Conservation (phyloP, 2,888 invertebrate genomes). For the Polia nebulosa region DNA sequence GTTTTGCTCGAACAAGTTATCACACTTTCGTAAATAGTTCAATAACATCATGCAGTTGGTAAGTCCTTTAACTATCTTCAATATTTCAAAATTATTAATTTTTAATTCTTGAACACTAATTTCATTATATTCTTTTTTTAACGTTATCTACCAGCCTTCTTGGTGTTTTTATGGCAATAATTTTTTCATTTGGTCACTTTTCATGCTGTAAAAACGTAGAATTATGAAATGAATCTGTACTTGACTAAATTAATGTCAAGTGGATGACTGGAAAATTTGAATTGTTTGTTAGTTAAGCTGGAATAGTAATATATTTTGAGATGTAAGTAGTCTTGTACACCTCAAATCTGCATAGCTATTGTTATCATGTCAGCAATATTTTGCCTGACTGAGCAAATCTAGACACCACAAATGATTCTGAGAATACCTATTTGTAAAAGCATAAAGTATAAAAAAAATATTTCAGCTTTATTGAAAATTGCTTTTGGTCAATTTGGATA, state of each 20-base stretch:
- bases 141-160: background rate
- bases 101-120: background rate
- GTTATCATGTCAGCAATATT: background rate
- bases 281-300: slow-evolving; percentile 3
- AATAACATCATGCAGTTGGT: slow-evolving; percentile 8
- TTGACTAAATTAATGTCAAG: slow-evolving; percentile 24
- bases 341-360: too few species aligned
- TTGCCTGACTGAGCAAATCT: too few species aligned
- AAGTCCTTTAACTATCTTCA: background rate
- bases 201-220: too few species aligned
- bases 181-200: background rate
- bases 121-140: background rate
- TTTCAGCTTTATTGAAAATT: too few species aligned
- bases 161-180: background rate
- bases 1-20: background rate
- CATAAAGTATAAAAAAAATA: too few species aligned
- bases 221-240: background rate
- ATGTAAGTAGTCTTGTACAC: background rate
- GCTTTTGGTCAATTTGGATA: too few species aligned
- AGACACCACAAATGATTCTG: too few species aligned
- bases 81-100: background rate
- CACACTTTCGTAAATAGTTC: background rate
- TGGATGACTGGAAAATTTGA: background rate
- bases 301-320: background rate
- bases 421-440: too few species aligned